Evolutionary conservation across 1,140 invertebrate species (phyloP), one percentile per base, ranked within the genome.

Genomic region (Drosophila nigromelanica): DNA sequence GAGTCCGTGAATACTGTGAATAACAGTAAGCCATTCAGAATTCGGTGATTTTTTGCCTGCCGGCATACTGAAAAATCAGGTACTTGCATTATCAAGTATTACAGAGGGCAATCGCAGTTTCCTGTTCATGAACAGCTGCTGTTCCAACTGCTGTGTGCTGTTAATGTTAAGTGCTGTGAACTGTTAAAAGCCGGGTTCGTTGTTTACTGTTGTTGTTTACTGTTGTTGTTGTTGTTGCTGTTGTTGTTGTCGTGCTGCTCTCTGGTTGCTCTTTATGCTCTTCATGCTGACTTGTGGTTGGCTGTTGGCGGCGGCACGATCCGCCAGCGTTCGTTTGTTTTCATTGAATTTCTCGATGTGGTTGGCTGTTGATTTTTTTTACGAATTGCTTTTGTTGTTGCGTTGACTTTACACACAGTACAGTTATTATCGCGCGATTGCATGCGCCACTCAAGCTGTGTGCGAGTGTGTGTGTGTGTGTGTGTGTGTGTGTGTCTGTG

Each of bases 341-440:
- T 87, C 82, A 87, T 87, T 87, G 82, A 89, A 87, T 75, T 77
- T 87, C 71, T 86, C 75, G 68, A 86, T 82, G 83, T 73, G 81
- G 82, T 79, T 87, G 82, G 82, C 79, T 89, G 82, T 89, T 86
- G 72, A 66, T 51, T 73, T 70, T 64, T 69, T 68, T 64, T 51
- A 30, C 66, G 55, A 45, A 54, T 62, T 71, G 35, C 39, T 45
- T 51, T 67, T 73, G 73, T 73, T 73, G 63, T 55, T 73, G 64
- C 50, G 50, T 69, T 74, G 63, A 51, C 56, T 62, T 61, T 86
- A 86, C 82, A 76, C 83, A 87, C 76, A 86, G 68, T 86, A 86
- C 82, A 89, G 82, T 86, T 86, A 86, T 81, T 75, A 75, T 75
- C 58, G 48, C 66, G 61, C 56, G 64, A 73, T 68, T 69, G 64